A percentile compares a stretch with the other conserved stretches of the same genome.
Conservation (phyloP, 2,888 invertebrate genomes). For the Xestia c-nigrum region DNA sequence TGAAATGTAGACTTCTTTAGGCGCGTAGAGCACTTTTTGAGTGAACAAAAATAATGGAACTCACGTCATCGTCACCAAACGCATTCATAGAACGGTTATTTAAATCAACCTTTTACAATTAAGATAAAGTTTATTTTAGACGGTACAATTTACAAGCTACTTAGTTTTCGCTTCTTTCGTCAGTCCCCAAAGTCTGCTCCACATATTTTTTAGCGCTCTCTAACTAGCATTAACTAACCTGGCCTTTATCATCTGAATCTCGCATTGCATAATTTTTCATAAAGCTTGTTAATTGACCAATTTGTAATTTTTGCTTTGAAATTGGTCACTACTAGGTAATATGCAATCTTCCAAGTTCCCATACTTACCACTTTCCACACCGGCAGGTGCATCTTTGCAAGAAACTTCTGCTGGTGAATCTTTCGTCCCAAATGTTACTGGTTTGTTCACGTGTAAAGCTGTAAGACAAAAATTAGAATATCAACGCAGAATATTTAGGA, state of each 20-base stretch:
- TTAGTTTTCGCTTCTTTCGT: too few species aligned
- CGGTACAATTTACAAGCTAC: too few species aligned
- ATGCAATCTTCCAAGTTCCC: neutral
- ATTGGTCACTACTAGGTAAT: neutral
- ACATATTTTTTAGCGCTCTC: too few species aligned
- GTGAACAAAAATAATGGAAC: too few species aligned
- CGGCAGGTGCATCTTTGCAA: neutral
- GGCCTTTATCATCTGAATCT: neutral
- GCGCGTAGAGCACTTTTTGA: too few species aligned
- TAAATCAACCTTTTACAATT: too few species aligned
- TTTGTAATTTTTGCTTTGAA: neutral
- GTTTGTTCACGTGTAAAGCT: neutral
- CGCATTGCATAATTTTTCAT: neutral
- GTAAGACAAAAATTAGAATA: neutral
- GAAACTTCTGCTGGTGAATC: constrained; percentile 2
- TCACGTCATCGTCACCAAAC: too few species aligned
- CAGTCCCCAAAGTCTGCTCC: too few species aligned
- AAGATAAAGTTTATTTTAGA: too few species aligned
- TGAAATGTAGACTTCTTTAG: too few species aligned
- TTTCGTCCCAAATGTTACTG: constrained; percentile 1
- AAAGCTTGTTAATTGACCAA: neutral
- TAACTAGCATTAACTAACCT: neutral
- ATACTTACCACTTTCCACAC: neutral
- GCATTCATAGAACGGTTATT: too few species aligned
- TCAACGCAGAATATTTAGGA: too few species aligned